Evolutionary conservation across 2,888 invertebrate genomes (phyloP).

Genomic region (Amiota mariae): DNA sequence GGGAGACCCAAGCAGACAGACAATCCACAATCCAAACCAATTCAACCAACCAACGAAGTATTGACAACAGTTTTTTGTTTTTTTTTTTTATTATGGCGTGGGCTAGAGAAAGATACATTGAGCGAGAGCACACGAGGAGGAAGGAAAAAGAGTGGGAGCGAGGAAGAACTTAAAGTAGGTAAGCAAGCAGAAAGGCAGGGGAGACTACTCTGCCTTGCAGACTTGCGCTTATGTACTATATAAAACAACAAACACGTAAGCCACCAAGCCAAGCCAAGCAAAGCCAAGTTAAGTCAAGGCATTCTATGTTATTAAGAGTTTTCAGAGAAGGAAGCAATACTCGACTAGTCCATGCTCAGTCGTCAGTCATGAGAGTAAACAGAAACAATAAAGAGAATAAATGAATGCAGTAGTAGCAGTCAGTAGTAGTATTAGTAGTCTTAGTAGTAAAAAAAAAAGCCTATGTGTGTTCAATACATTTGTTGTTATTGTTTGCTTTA

Average conservation of each 20-base stretch:
- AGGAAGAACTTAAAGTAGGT: no score
- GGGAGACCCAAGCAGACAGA: slow-evolving; percentile 51
- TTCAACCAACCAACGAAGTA: not conserved
- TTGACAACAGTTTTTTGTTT: not conserved
- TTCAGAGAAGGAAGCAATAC: no score
- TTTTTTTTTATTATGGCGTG: not conserved
- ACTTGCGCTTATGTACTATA: no score
- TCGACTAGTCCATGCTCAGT: slow-evolving; percentile 20
- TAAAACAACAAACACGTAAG: no score
- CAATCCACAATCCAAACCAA: not conserved
- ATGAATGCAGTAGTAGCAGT: slow-evolving; percentile 9
- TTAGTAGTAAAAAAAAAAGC: not conserved
- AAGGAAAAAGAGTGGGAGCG: no score
- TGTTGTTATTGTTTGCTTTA: slow-evolving; percentile 39
- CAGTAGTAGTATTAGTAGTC: not conserved
- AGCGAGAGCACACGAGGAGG: no score
- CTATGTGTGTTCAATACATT: slow-evolving; percentile 41
- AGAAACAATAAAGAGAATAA: no score
- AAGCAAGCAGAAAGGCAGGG: no score
- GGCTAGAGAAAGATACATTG: not conserved
- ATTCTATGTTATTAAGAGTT: no score
- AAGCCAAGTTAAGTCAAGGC: not conserved
- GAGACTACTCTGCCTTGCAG: no score
- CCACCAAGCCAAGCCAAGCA: slow-evolving; percentile 25
- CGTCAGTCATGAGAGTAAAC: no score